A percentile compares a stretch with the other conserved stretches of the same genome.
Evolutionary conservation across 1,140 invertebrate species (phyloP).

Genomic region (Venturia canescens): DNA sequence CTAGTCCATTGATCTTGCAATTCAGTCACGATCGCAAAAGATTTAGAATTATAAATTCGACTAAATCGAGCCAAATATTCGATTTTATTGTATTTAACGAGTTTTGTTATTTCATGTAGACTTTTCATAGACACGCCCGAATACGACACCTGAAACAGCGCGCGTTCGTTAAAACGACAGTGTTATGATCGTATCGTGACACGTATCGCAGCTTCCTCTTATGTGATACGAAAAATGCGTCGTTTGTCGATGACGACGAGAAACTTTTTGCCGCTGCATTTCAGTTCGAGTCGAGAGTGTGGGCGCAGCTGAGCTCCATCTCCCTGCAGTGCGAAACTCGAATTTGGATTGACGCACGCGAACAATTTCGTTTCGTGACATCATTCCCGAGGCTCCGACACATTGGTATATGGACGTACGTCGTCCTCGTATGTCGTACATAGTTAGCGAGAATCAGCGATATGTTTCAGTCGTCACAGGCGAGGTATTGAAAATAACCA

Average conservation of each 20-base stretch:
- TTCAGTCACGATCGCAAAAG: not conserved
- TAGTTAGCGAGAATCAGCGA: not conserved
- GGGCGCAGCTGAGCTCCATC: conserved; percentile 40
- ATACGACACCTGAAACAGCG: not conserved
- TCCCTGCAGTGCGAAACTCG: conserved; percentile 40
- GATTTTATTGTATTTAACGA: not conserved
- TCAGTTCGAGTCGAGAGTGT: conserved; percentile 23
- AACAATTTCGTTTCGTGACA: conserved; percentile 45
- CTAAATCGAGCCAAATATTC: not conserved
- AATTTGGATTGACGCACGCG: conserved; percentile 53
- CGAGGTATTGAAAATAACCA: conserved; percentile 6
- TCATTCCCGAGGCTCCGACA: conserved; percentile 43
- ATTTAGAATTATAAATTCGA: not conserved
- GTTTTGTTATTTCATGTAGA: not conserved
- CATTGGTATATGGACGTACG: conserved; percentile 5
- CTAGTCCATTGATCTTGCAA: not conserved
- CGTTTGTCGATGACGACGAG: conserved; percentile 31
- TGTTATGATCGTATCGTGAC: not conserved
- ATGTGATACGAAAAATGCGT: conserved; percentile 5
- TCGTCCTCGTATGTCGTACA: not conserved
- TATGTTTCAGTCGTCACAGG: not conserved
- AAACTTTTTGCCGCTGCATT: conserved; percentile 28
- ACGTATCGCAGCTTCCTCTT: not conserved
- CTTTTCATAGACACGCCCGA: not conserved
- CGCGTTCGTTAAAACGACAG: not conserved